These are phyloP conservation scores for Meandrina meandrites DNA, from an alignment of 92 coral and sea anemone genomes.

Conservation along the genomic window DNA sequence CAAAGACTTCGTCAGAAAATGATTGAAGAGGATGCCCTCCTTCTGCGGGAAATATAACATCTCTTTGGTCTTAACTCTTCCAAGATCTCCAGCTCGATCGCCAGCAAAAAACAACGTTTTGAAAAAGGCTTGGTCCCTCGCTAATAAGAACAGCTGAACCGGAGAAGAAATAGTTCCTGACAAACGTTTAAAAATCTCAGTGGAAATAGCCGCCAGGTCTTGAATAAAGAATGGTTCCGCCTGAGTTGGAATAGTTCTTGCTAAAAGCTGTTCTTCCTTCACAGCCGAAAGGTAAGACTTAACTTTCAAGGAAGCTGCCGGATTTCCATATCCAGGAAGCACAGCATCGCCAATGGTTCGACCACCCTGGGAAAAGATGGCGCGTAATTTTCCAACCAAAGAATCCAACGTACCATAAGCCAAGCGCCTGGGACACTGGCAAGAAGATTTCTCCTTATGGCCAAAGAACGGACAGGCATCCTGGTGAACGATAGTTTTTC, in stretches of 20 bases:
- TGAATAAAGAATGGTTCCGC: too few species aligned
- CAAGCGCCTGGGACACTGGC: not conserved
- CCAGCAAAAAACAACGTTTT: not conserved
- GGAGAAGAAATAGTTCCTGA: not conserved
- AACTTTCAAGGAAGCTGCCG: constrained; percentile 1
- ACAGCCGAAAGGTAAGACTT: not conserved
- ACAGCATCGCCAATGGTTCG: not conserved
- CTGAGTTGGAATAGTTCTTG: not conserved
- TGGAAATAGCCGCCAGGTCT: too few species aligned
- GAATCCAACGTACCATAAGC: constrained; percentile 13
- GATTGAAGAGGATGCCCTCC: constrained; percentile 18
- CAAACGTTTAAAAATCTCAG: too few species aligned
- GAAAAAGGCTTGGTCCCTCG: not conserved
- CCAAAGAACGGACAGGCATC: constrained; percentile 22
- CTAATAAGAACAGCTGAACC: too few species aligned
- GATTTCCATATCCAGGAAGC: constrained; percentile 26
- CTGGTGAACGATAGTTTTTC: constrained; percentile 14
- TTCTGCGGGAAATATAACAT: constrained; percentile 12
- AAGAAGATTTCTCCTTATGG: not conserved
- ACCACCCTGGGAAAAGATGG: constrained; percentile 6
- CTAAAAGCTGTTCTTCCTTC: constrained; percentile 9
- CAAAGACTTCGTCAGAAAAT: too few species aligned
- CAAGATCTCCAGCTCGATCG: too few species aligned
- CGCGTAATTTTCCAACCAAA: constrained; percentile 9
- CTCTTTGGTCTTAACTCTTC: not conserved